Conservation (phyloP, 2,797 vertebrate genomes). For the Coregonus sp. region DNA sequence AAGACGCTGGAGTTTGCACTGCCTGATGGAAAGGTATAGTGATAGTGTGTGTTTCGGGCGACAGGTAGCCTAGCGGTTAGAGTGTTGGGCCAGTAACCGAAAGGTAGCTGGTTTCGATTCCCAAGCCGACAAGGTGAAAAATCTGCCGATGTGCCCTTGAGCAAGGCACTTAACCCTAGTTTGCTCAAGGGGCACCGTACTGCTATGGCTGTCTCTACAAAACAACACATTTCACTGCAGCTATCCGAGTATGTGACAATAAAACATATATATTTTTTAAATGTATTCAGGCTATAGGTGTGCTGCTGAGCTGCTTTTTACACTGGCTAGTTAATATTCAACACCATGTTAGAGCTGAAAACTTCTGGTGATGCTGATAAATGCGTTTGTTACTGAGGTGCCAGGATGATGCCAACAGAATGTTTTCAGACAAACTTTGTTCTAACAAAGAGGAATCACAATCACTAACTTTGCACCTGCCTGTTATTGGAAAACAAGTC, state of each 20-base stretch:
- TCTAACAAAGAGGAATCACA: constrained; percentile 30
- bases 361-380: constrained; percentile 38
- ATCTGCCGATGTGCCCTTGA: too few relatives aligned
- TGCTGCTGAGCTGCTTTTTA: constrained; percentile 17
- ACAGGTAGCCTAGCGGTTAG: too few relatives aligned
- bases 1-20: constrained; percentile 72
- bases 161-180: too few relatives aligned
- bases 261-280: too few relatives aligned
- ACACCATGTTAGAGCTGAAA: constrained; percentile 32
- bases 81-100: too few relatives aligned
- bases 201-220: too few relatives aligned
- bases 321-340: constrained; percentile 50
- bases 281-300: background rate
- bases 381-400: constrained; percentile 36
- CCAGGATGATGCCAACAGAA: constrained; percentile 26
- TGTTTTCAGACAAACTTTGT: constrained; percentile 43
- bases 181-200: too few relatives aligned
- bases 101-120: too few relatives aligned
- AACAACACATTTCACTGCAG: too few relatives aligned
- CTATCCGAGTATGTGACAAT: too few relatives aligned
- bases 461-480: constrained; percentile 10
- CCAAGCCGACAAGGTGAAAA: too few relatives aligned
- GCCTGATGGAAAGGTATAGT: constrained; percentile 80
- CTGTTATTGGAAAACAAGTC: background rate
- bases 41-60: constrained; percentile 7